Evolutionary conservation across 2,113 vertebrate species (phyloP).

Genomic region (Cynocephalus volans): DNA sequence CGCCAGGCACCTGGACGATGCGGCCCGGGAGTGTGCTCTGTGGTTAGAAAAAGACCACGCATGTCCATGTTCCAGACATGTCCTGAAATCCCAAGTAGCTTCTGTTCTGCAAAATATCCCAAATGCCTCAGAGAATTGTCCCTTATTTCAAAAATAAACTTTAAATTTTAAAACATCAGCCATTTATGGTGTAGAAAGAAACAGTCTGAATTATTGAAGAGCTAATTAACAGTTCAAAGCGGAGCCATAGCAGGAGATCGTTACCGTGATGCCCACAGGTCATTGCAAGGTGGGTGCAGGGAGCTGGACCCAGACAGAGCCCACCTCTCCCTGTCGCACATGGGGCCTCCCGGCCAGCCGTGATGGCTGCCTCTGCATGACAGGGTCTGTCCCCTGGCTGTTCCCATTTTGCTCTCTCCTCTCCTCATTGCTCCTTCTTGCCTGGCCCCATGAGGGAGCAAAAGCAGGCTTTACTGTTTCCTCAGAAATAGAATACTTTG

Average conservation of each 20-base stretch:
- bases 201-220: not conserved
- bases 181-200: not conserved
- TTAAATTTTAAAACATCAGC: not conserved
- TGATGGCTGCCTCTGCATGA: no score
- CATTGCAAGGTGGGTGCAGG: not conserved
- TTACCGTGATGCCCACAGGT: not conserved
- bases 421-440: not conserved
- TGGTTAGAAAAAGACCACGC: not conserved
- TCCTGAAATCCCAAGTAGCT: not conserved
- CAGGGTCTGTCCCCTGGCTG: no score
- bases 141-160: constrained; percentile 50
- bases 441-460: not conserved
- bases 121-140: not conserved
- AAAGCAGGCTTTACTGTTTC: not conserved
- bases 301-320: not conserved
- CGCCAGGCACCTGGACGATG: not conserved
- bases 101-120: not conserved
- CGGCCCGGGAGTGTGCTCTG: rapidly evolving
- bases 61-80: rapidly evolving
- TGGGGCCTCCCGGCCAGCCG: no score
- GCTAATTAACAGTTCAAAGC: not conserved
- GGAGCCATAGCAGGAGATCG: rapidly evolving
- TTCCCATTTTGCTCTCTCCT: no score
- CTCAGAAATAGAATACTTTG: not conserved
- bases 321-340: no score